Evolutionary conservation across 1,140 invertebrate species (phyloP), one percentile per base, ranked within the genome.

Genomic region (Calycopis cecrops): DNA sequence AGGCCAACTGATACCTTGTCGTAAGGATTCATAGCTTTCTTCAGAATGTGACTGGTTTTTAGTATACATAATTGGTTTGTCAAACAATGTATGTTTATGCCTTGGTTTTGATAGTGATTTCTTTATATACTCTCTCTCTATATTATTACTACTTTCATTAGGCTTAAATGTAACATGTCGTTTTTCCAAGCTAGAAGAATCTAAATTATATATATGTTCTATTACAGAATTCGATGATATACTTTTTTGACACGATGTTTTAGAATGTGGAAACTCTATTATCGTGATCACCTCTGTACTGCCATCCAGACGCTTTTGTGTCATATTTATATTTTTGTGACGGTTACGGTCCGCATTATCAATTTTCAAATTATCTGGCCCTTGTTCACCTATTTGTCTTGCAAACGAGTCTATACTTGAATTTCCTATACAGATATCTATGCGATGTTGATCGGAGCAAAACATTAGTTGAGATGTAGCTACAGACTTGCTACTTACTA

Each of bases 141-240:
- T 21, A 52, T 76, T 76, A 55, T 80, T 76, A 54, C n/a, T n/a
- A n/a, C n/a, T n/a, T n/a, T 80, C 76, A 57, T 78, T 77, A 6
- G 65, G 61, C 58, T 75, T 69, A 28, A 68, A 50, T 3, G 68
- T 71, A 3, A 49, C 53, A 28, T 52, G 64, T 49, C 58, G 55
- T 33, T 65, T 69, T 12, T 74, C 65, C 10, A 62, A 55, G 47
- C 68, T 75, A 12, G 76, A 67, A 21, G 65, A 63, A 55, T 85
- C 81, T 52, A 85, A 67, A 61, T 85, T 72, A 49, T 82, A 69
- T 8, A 85, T 65, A 48, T 73, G 77, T 68, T 84, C 73, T 6
- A 79, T 63, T 14, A 79, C 60, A 6, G 79, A 80, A 69, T 80
- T 75, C 9, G 78, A 79, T 9, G 73, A 81, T 14, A 57, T 67